Evolutionary conservation across 2,797 vertebrate genomes (phyloP).

Genomic region (Limnodromus scolopaceus): DNA sequence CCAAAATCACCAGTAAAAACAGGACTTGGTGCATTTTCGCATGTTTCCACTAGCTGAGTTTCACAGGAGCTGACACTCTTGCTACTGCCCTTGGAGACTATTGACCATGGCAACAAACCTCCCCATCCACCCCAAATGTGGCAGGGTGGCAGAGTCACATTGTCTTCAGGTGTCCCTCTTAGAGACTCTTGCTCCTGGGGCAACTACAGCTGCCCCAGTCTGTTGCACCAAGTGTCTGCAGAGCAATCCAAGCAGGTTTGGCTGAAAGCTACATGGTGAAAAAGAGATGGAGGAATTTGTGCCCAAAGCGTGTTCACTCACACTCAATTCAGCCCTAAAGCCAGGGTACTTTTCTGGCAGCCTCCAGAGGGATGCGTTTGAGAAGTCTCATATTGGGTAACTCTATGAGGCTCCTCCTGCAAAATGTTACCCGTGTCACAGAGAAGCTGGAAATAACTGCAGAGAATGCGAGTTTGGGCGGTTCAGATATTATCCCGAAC

Average conservation of each 20-base stretch:
- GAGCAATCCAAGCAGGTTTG: neutral
- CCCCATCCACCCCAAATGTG: neutral
- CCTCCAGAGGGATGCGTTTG: neutral
- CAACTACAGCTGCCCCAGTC: neutral
- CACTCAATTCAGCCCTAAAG: neutral
- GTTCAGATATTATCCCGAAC: neutral
- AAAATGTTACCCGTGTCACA: neutral
- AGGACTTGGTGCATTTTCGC: neutral
- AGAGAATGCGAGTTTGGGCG: neutral
- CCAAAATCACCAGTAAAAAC: neutral
- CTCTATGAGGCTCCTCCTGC: neutral
- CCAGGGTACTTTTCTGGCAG: neutral
- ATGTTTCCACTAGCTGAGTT: neutral
- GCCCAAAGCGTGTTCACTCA: neutral
- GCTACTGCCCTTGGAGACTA: neutral
- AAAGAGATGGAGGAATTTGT: neutral
- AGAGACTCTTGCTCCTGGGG: neutral
- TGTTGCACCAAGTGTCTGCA: neutral
- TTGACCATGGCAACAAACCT: neutral
- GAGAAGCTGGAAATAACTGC: neutral
- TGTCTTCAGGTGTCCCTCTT: neutral
- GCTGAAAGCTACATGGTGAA: neutral
- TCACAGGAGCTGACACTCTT: neutral
- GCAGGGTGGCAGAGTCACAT: neutral
- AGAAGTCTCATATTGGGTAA: neutral